Evolutionary conservation across 2,888 invertebrate genomes (phyloP), one percentile per base, ranked within the genome.

Genomic region (Plebejus anna): DNA sequence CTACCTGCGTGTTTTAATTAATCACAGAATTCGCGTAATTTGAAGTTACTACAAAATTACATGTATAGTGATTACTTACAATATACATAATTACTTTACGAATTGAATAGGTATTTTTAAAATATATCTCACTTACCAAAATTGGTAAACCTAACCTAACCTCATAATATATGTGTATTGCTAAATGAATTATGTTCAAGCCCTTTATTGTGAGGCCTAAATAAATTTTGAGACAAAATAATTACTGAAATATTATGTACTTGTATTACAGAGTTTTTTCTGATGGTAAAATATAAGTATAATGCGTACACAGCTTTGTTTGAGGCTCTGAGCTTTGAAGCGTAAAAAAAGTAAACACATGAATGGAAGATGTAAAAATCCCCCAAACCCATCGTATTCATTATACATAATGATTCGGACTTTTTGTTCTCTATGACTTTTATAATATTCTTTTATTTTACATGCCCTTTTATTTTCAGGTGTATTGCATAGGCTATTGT

Each of bases 381-480:
- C 28, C 5, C 28, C 32, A 66, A 66, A 66, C 22, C 47, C 72
- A 72, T 72, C 16, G 32, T 28, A 47, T 72, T 72, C 22, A 42
- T 72, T 72, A 47, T 16, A 66, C 66, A 66, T 32, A 72, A 72
- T 47, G 72, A 47, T 72, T 47, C 47, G 28, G 4, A 42, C 47
- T 72, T 72, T 72, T 72, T 72, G 42, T 72, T 72, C 71, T 47
- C 22, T 72, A 47, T 22, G 11, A n/a, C 47, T 47, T 42, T 71
- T 13, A 66, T 32, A 66, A 22, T 47, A 71, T 28, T 4, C 42
- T 71, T 47, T 22, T 42, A 28, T 47, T 72, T 72, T 72, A 28
- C 47, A 28, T 42, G 42, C 42, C 11, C 11, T 72, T 22, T 11
- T 22, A 47, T 47, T 47, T 72, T 11, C 13, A 61, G 59, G 59